These are phyloP conservation scores for Lagopus muta DNA, from an alignment of 2,113 vertebrate genomes.

Conservation along the genomic window DNA sequence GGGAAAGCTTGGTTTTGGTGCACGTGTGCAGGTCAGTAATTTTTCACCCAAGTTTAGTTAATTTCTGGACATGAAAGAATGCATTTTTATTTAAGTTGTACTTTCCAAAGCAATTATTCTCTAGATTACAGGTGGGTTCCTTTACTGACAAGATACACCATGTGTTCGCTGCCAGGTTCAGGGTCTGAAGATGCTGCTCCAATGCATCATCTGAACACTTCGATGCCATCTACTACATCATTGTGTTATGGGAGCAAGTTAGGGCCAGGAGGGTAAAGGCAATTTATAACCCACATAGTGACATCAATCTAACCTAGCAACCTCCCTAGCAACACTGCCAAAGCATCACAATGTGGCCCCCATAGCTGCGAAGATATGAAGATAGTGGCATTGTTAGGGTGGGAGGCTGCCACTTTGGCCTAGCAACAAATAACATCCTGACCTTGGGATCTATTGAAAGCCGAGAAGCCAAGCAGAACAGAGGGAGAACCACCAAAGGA, in stretches of 20 bases:
- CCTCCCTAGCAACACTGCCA: constrained; percentile 74
- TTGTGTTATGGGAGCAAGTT: constrained; percentile 63
- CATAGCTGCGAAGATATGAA: constrained; percentile 60
- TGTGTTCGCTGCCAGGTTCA: constrained; percentile 38
- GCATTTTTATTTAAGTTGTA: not conserved
- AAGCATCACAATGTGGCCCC: constrained; percentile 69
- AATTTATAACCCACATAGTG: constrained; percentile 72
- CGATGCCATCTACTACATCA: constrained; percentile 60
- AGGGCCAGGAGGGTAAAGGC: constrained; percentile 63
- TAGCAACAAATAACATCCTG: constrained; percentile 70
- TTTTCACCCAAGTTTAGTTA: not conserved
- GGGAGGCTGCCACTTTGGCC: constrained; percentile 67
- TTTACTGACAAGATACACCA: not conserved
- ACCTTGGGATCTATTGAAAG: constrained; percentile 72
- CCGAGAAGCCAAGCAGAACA: constrained; percentile 73
- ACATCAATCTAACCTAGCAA: constrained; percentile 74
- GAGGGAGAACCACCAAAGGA: constrained; percentile 49
- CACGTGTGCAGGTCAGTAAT: not conserved
- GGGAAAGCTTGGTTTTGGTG: not conserved
- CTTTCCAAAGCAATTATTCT: not conserved
- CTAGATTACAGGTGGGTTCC: not conserved
- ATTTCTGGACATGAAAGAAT: not conserved
- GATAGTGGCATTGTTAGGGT: constrained; percentile 64
- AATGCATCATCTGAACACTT: not conserved
- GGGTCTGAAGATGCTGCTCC: not conserved